Percentiles rank a stretch among this genome's conserved stretches.
phyloP scores from a whole-genome alignment of 2,888 invertebrate genomes.

The Rapana venosa region DNA sequence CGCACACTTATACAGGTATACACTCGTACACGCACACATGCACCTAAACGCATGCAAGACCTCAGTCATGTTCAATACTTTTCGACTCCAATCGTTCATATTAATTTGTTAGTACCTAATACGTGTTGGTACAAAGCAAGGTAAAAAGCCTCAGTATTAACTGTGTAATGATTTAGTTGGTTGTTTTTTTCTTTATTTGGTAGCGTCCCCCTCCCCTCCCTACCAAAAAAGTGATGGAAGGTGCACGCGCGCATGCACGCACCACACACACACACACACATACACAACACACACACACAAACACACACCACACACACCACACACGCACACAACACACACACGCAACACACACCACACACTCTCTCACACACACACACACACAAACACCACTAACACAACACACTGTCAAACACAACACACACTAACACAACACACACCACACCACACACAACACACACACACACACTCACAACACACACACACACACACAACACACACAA shows the following conservation, averaged over 20 bases:
- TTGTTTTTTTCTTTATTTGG: no score
- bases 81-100: not conserved
- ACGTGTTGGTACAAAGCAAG: no score
- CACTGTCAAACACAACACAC: not conserved
- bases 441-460: conserved; percentile 23
- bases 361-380: not conserved
- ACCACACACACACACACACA: not conserved
- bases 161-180: no score
- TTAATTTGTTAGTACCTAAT: no score
- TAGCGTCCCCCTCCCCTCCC: no score
- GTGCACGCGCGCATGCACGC: not conserved
- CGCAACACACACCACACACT: not conserved
- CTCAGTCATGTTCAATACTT: not conserved
- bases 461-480: not conserved
- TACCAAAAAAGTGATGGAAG: no score
- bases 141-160: no score
- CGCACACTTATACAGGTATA: not conserved
- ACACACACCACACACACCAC: not conserved
- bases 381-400: not conserved
- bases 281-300: not conserved
- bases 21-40: not conserved
- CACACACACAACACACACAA: not conserved
- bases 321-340: conserved; percentile 2
- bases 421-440: no score
- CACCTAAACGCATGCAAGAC: not conserved